Base-by-base conservation (phyloP, 1,140 invertebrate genomes). In the Apis mellifera region DNA sequence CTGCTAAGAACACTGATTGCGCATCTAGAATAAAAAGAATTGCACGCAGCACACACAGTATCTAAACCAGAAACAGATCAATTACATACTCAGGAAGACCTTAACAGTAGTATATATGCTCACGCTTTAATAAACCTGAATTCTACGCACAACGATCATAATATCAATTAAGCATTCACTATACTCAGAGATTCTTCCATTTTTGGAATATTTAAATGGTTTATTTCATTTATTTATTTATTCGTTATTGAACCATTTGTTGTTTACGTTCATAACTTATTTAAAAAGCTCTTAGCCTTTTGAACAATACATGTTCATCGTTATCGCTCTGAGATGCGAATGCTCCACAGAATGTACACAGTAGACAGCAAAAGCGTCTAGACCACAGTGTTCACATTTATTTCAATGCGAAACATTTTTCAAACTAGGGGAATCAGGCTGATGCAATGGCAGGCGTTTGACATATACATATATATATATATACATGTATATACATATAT, bases 131-230 rank as follows among this genome's bases (percentile, higher is more conserved):
- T 90, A 90, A 90, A 91, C 91, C 93, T 93, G 91, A 94, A 93
- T 93, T 93, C 92, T 91, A 91, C 85, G 85, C 90, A 88, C 89
- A 86, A 86, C 82, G 84, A 90, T 88, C 82, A 75, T 87, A 79
- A 87, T 88, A 88, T 86, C 90, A 88, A 82, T 89, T 66, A 90
- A 89, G 86, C 86, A 91, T 91, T 91, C 85, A 90, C 83, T 76
- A 85, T 84, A 85, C 87, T 85, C 88, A 91, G 89, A 92, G 78
- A 82, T 85, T 89, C 65, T 75, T 52, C 50, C 76, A 84, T 85
- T 72, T n/a, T 78, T 89, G 91, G 92, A 93, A 93, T 93, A 92
- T 93, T 89, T 91, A 82, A 92, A 92, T 86, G 89, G 83, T 89
- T 90, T 84, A n/a, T n/a, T n/a, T n/a, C n/a, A n/a, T 81, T 81